Evolutionary conservation across 2,797 vertebrate genomes (phyloP), one percentile per base, ranked within the genome.

Genomic region (Glyptemys insculpta): DNA sequence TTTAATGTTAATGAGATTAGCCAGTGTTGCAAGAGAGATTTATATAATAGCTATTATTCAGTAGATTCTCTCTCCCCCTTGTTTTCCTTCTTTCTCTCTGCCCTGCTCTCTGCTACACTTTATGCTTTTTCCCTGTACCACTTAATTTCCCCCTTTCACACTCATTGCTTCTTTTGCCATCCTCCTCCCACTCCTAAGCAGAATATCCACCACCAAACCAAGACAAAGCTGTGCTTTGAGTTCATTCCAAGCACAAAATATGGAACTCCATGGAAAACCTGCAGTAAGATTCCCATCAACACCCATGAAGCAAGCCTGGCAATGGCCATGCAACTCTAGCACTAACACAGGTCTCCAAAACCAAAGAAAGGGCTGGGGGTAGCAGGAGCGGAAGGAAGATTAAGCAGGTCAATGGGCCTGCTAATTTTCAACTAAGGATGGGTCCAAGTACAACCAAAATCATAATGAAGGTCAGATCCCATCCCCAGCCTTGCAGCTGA

Each of bases 211-310:
- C 34, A 52, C 7, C 68, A 34, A 54, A 11, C 29, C 29, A 14
- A 44, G 41, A 49, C 6, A 57, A 65, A 81, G 29, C 1, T 37
- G 81, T 79, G 16, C 34, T 87, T 93, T 47, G 74, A 31, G 47
- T 44, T 50, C 15, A 29, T 74, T 93, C 54, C 1, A 6, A 82
- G 87, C 49, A 49, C 44, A 78, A 31, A 14, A 85, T 80, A 74
- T 76, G 44, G 56, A 62, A 86, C 44, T 49, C 74, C 10, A 23
- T 25, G 68, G 68, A 72, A 89, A 95, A 84, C 6, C 27, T n/a
- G 1, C 31, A 1, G 1, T 44, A 27, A 85, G 44, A n/a, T 91
- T 8, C 27, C 34, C 88, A 34, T 25, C 85, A 0, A 0, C 7
- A 84, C 16, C 78, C 65, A 78, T 21, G 52, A 8, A 53, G 12